phyloP scores from a whole-genome alignment of 2,797 vertebrate genomes.

The Brachyalestes nurse region DNA sequence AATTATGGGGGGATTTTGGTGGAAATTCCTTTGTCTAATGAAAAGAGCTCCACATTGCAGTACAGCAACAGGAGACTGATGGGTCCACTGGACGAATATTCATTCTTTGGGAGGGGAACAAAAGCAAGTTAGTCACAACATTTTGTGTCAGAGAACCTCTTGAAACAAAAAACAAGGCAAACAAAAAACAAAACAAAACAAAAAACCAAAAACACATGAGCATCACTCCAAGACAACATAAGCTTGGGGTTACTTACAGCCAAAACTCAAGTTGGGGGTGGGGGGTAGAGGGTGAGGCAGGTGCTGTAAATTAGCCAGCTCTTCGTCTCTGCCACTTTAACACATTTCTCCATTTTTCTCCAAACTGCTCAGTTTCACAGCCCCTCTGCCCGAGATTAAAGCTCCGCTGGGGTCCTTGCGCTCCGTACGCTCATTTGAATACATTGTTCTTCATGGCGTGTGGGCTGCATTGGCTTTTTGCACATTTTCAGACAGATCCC shows the following conservation, averaged over 20 bases:
- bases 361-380: conserved; percentile 27
- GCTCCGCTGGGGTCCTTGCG: conserved; percentile 2
- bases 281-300: conserved; percentile 43
- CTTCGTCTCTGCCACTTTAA: conserved; percentile 43
- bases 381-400: conserved; percentile 20
- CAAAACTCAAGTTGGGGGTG: conserved; percentile 47
- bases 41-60: conserved; percentile 1
- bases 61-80: conserved; percentile 22
- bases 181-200: no score
- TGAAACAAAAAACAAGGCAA: conserved; percentile 25
- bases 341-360: conserved; percentile 29
- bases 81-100: conserved; percentile 14
- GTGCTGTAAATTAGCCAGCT: conserved; percentile 45
- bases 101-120: conserved; percentile 33
- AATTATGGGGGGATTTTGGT: no score
- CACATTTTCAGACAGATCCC: conserved; percentile 69
- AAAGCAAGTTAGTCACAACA: conserved; percentile 48
- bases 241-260: conserved; percentile 64
- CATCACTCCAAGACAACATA: conserved; percentile 62
- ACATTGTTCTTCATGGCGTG: conserved; percentile 30
- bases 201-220: conserved; percentile 33
- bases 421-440: conserved; percentile 40
- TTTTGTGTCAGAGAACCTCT: conserved; percentile 38
- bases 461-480: conserved; percentile 43
- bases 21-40: neutral